Conservation (phyloP, 2,113 vertebrate genomes). For the Oreochromis spilurus region DNA sequence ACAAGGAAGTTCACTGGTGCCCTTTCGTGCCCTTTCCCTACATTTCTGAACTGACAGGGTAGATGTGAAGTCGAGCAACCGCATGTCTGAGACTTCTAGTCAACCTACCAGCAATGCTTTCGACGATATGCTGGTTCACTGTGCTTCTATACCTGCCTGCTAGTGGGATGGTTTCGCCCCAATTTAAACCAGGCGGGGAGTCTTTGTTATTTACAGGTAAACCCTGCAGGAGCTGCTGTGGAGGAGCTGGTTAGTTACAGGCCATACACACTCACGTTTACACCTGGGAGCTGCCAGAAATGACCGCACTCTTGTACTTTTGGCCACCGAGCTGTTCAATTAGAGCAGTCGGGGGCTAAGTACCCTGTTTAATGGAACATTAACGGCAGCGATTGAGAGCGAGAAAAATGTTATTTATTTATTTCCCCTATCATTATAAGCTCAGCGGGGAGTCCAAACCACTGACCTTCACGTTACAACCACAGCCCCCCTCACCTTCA, state of each 20-base stretch:
- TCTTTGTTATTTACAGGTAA: neutral
- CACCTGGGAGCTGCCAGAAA: slow-evolving; percentile 26
- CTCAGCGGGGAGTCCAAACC: neutral
- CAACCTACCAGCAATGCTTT: neutral
- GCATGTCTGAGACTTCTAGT: neutral
- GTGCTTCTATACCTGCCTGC: neutral
- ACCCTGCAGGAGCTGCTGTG: neutral
- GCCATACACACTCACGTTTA: neutral
- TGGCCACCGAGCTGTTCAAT: slow-evolving; percentile 29
- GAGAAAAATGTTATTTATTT: slow-evolving; percentile 35
- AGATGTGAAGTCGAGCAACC: neutral
- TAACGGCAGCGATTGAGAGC: neutral
- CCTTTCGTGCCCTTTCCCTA: neutral
- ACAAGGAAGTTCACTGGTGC: neutral
- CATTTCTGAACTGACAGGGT: neutral
- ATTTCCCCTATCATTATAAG: slow-evolving; percentile 26
- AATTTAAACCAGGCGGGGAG: neutral
- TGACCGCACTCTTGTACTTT: slow-evolving; percentile 13
- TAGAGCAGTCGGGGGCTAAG: slow-evolving; percentile 45
- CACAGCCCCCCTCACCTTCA: neutral
- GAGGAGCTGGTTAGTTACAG: slow-evolving; percentile 12
- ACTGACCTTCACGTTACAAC: slow-evolving; percentile 27
- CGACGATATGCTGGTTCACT: neutral
- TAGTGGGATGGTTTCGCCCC: neutral
- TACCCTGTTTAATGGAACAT: slow-evolving; percentile 34